Evolutionary conservation across 2,113 vertebrate species (phyloP), one percentile per base, ranked within the genome.

Genomic region (Danionella cerebrum): DNA sequence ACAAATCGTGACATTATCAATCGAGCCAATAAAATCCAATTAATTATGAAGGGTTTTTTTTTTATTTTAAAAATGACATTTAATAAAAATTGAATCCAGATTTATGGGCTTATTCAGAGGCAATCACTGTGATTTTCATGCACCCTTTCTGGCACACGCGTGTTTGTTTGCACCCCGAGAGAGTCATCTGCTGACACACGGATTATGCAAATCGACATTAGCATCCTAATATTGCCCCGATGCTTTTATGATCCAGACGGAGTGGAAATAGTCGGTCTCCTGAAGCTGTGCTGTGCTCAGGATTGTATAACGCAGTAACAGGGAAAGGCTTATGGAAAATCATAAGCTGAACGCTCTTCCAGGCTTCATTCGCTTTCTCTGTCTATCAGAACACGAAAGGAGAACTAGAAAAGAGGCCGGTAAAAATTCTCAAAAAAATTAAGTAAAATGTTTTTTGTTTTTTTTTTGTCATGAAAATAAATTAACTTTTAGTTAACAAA

Each of bases 281-380:
- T 68, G 24, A 12, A 44, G 39, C 39, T 24, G 33, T 53, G 64
- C 24, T 25, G 33, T 29, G 48, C 29, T 33, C 25, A 36, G 45
- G 63, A 27, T 35, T 53, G 60, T 50, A 64, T 64, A 48, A 64
- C 24, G 35, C 31, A 57, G 33, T 18, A 31, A 64, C 42, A 48
- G 11, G 12, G 2, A 64, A 64, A 64, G 19, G 29, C 44, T 64
- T 64, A 64, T n/a, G 13, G 13, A 48, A 64, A 64, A 48, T 22
- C 19, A 14, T 64, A 14, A 64, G 29, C 18, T 5, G 21, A 35
- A 45, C 44, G 45, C 59, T 63, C 42, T 4, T 29, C 35, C 25
- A 45, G 14, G 18, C 27, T 13, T 63, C 18, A 1, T 31, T 44
- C n/a, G n/a, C n/a, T n/a, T n/a, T n/a, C n/a, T n/a, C 57, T 60